Base-by-base conservation (phyloP, 2,797 vertebrate genomes). In the Sandelia bainsii region DNA sequence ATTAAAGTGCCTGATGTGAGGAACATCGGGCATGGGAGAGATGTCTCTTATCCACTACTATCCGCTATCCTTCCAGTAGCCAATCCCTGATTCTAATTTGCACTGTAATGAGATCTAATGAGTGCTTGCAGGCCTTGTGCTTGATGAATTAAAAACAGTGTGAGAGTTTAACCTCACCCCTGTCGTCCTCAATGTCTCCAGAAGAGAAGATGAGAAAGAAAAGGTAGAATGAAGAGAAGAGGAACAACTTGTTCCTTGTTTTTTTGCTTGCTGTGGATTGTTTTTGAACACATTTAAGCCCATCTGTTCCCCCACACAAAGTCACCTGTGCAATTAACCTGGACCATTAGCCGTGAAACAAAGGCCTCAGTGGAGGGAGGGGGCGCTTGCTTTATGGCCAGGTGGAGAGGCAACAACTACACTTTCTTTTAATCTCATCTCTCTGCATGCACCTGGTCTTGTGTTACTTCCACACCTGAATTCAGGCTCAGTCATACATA, bases 251-350 rank as follows among this genome's bases (percentile, higher is more conserved):
- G 13, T 54, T 66, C 29, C 56, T 32, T 19, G 34, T 44, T 67
- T 63, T 53, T 62, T 67, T 70, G 53, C 72, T 78, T 75, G 80
- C 75, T 84, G 74, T 1, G 48, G 80, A 85, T 89, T 93, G 88
- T 91, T 92, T 91, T 87, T 90, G 84, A 94, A 91, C 93, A 93
- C 92, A 93, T 92, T 92, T 93, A 81, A 90, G 89, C 87, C 91
- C 93, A 94, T 94, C 93, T 93, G 93, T 93, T 92, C 87, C 84
- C 82, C 78, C 74, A 79, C 81, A 90, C 82, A 93, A 91, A 92
- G 89, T 92, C 93, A 94, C 93, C 92, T 93, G 93, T 86, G 89
- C 92, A 94, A 94, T 95, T 95, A 94, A 94, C 93, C 93, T 91
- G 75, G 86, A 76, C 80, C 92, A 91, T 91, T 91, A 91, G 85